A percentile compares a stretch with the other conserved stretches of the same genome.
Evolutionary conservation across 2,797 vertebrate genomes (phyloP).

Genomic region (Myotis findleyi): DNA sequence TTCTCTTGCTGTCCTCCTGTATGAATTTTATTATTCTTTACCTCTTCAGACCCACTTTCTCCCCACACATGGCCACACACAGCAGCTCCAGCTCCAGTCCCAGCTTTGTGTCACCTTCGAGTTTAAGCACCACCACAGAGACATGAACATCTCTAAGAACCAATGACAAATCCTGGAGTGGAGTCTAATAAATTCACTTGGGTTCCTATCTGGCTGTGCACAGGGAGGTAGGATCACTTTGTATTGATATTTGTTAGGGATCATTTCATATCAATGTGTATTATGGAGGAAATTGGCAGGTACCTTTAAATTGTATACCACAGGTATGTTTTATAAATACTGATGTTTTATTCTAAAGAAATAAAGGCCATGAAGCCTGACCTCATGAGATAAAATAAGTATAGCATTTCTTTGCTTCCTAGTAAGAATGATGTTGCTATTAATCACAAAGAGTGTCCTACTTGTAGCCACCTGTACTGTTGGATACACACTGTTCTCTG

Average conservation of each 20-base stretch:
- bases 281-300: not conserved
- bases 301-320: not conserved
- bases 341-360: conserved; percentile 44
- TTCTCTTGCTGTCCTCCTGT: not conserved
- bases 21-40: not conserved
- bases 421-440: conserved; percentile 35
- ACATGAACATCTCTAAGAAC: not conserved
- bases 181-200: not conserved
- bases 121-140: not conserved
- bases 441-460: conserved; percentile 35
- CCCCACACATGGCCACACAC: not conserved
- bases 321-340: not conserved
- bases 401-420: conserved; percentile 36
- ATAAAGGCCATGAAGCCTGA: conserved; percentile 13
- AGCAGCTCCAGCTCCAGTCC: not conserved
- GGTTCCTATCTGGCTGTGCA: not conserved
- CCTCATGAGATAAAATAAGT: not conserved
- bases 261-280: too few species aligned
- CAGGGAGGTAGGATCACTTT: not conserved
- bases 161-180: not conserved
- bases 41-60: not conserved
- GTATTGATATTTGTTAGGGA: not conserved
- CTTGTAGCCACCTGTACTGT: not conserved
- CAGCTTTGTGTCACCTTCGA: not conserved
- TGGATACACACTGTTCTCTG: not conserved